Evolutionary conservation across 2,888 invertebrate species (phyloP).

Genomic region (Norana najaformis): DNA sequence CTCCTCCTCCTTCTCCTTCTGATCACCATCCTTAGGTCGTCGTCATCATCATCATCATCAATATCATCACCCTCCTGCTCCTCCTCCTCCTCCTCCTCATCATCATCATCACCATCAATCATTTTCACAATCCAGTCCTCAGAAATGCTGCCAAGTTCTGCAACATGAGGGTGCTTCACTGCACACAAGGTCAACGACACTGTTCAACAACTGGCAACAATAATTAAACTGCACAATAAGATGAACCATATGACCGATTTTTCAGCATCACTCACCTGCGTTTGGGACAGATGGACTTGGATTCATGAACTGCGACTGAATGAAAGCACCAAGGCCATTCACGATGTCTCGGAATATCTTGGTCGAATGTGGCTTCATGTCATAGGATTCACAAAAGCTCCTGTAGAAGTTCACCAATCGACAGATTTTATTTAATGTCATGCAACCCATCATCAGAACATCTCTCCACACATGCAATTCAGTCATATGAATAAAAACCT

Average conservation of each 20-base stretch:
- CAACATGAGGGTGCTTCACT: background rate
- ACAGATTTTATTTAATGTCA: background rate
- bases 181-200: background rate
- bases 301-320: slow-evolving; percentile 76
- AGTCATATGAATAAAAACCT: background rate
- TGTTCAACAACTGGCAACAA: background rate
- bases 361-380: slow-evolving; percentile 77
- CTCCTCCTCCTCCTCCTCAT: background rate
- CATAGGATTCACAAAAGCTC: slow-evolving; percentile 92
- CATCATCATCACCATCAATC: background rate
- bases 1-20: background rate
- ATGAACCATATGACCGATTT: background rate
- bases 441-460: background rate
- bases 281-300: slow-evolving; percentile 41
- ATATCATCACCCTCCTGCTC: background rate
- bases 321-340: slow-evolving; percentile 76
- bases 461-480: background rate
- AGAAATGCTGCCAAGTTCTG: background rate
- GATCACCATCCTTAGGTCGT: background rate
- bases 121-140: background rate
- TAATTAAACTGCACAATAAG: background rate
- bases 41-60: no score
- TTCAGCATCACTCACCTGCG: background rate
- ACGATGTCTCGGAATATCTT: slow-evolving; percentile 85
- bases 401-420: slow-evolving; percentile 47